Conservation (phyloP, 2,888 invertebrate genomes). For the Drosophila pegasa region DNA sequence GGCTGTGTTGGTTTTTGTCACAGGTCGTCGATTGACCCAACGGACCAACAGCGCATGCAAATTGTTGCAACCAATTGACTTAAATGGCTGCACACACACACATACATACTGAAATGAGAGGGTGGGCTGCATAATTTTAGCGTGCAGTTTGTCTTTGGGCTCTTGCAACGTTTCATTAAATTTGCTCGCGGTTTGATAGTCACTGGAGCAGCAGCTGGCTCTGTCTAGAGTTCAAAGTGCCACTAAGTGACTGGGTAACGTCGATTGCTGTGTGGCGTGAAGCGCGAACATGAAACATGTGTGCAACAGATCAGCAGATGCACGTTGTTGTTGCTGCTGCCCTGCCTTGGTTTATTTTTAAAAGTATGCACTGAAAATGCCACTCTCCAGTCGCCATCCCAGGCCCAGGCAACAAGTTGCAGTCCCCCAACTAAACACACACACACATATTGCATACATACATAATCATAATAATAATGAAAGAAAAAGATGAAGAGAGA, state of each 20-base stretch:
- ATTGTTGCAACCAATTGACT: constrained; percentile 67
- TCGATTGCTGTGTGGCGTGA: constrained; percentile 41
- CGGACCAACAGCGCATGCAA: constrained; percentile 58
- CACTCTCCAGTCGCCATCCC: constrained; percentile 47
- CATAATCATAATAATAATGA: constrained; percentile 49
- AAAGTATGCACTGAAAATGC: constrained; percentile 57
- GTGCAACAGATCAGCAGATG: constrained; percentile 57
- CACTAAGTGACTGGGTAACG: constrained; percentile 73
- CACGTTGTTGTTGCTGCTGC: constrained; percentile 28
- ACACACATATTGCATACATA: constrained; percentile 14
- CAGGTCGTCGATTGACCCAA: constrained; percentile 49
- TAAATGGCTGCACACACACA: constrained; percentile 50
- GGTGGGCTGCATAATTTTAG: constrained; percentile 45
- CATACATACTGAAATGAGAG: constrained; percentile 19
- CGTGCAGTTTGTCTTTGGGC: constrained; percentile 28
- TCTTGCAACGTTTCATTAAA: constrained; percentile 43
- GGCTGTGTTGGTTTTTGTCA: constrained; percentile 27
- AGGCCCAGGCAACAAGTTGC: constrained; percentile 68
- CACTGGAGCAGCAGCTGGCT: constrained; percentile 45
- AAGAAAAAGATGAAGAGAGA: constrained; percentile 23
- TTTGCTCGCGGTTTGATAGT: constrained; percentile 46
- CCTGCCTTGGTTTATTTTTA: constrained; percentile 68
- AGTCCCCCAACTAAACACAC: constrained; percentile 44
- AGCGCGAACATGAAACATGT: constrained; percentile 52
- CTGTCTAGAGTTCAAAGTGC: constrained; percentile 66